phyloP scores from a whole-genome alignment of 2,888 invertebrate genomes.

The Chymomyza fuscimana region DNA sequence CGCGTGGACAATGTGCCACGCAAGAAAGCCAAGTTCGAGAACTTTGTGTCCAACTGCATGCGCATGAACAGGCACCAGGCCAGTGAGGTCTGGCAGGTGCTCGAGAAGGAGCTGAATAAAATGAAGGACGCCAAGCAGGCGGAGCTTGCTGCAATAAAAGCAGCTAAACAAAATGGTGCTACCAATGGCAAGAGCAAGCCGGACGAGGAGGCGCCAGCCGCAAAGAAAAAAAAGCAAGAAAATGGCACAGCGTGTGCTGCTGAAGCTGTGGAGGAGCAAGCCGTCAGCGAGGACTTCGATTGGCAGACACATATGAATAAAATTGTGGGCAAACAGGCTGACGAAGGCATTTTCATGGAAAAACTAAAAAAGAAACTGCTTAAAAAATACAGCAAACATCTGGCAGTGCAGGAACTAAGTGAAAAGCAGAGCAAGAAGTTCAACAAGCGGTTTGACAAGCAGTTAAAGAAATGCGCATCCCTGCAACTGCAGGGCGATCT shows the following conservation, averaged over 20 bases:
- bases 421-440: conserved; percentile 82
- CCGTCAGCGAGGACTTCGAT: conserved; percentile 52
- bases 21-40: conserved; percentile 90
- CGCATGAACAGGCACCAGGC: conserved; percentile 83
- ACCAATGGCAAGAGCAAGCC: not conserved
- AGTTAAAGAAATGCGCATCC: conserved; percentile 84
- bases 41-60: conserved; percentile 86
- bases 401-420: conserved; percentile 79
- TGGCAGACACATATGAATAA: conserved; percentile 63
- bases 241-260: conserved; percentile 13
- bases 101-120: conserved; percentile 81
- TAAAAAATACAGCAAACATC: conserved; percentile 81
- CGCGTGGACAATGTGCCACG: conserved; percentile 90
- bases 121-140: conserved; percentile 67
- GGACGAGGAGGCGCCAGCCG: conserved; percentile 34
- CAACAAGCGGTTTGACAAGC: conserved; percentile 86
- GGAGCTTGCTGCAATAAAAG: conserved; percentile 46
- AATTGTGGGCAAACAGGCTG: conserved; percentile 60
- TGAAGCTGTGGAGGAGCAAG: conserved; percentile 14
- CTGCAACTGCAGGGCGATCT: conserved; percentile 84
- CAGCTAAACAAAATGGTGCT: conserved; percentile 30
- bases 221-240: conserved; percentile 51
- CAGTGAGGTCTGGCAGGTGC: conserved; percentile 85
- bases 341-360: conserved; percentile 85
- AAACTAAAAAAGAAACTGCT: conserved; percentile 89